These are phyloP conservation scores for Piprites chloris DNA, from an alignment of 2,113 vertebrate species.

Conservation along the genomic window DNA sequence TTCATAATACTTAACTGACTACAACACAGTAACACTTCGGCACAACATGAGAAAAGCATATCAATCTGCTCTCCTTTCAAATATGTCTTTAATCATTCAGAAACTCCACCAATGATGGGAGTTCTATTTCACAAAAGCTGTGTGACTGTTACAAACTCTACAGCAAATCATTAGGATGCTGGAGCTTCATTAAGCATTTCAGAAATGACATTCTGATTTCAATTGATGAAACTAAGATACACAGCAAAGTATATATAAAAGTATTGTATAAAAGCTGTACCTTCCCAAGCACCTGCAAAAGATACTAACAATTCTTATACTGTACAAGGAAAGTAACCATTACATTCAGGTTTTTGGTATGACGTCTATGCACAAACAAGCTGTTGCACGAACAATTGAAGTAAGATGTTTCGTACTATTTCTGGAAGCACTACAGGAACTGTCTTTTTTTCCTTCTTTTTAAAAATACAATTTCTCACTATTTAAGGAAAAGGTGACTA, in stretches of 20 bases:
- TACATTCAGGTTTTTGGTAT: not conserved
- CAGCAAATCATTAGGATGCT: not conserved
- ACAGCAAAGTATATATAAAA: not conserved
- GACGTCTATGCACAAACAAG: not conserved
- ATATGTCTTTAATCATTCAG: not conserved
- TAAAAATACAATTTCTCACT: not conserved
- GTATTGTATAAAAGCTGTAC: not conserved
- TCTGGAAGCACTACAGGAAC: not conserved
- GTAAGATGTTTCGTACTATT: not conserved
- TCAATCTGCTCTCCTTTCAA: not conserved
- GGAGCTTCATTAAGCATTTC: not conserved
- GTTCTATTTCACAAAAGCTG: not conserved
- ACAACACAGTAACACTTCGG: not conserved
- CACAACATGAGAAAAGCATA: not conserved
- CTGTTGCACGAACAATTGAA: not conserved
- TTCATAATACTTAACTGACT: not conserved
- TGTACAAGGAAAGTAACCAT: not conserved
- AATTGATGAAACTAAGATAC: not conserved
- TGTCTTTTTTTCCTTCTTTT: not conserved
- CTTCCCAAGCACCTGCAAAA: not conserved
- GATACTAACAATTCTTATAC: not conserved
- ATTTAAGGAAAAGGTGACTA: not conserved
- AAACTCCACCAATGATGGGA: not conserved
- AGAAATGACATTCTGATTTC: not conserved
- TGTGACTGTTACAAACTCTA: not conserved